Base-by-base conservation (phyloP, 2,888 invertebrate genomes). In the Tenthredo distinguenda region DNA sequence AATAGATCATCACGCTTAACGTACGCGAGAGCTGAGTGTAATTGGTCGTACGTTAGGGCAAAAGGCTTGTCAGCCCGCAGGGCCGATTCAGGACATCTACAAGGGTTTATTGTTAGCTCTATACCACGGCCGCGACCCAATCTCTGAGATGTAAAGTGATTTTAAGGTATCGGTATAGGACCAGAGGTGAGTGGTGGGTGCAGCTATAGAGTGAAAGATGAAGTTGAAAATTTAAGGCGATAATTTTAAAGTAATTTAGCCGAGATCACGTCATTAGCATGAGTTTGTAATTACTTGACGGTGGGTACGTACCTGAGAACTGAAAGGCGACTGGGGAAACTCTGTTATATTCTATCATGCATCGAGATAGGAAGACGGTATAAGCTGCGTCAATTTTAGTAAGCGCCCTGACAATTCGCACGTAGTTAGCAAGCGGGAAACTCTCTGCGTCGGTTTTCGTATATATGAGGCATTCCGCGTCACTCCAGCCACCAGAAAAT, bases 261-360 rank as follows among this genome's bases (percentile, higher is more conserved):
- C 21, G n/a, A 40, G 15, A 81, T 81, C 62, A 21, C 40, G n/a
- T 62, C 12, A 62, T 81, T 62, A 40, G 62, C 15, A 62, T 43
- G 31, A 81, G 81, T 81, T 81, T 62, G 40, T 62, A 81, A 81
- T 81, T 81, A 81, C 62, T 40, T 81, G 81, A 62, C 62, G 81
- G n/a, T 37, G n/a, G 37, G 58, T 37, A 62, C n/a, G 21, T 40
- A 62, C 1, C 21, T 40, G 81, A 62, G 37, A 62, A 81, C 81
- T 81, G 62, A n/a, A 40, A 62, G 62, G 40, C 62, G 31, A 21
- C 40, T 62, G 12, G 81, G n/a, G n/a, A 55, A 81, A 81, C 81
- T 81, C 62, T 40, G 81, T 62, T 40, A 58, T 81, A 58, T 81
- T 81, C 81, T 40, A 81, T 81, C 62, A 81, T 62, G 81, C 58